Percentiles rank a stretch among this genome's conserved stretches.
Conservation (phyloP, 2,113 vertebrate species). For the Brevimyrus niger region DNA sequence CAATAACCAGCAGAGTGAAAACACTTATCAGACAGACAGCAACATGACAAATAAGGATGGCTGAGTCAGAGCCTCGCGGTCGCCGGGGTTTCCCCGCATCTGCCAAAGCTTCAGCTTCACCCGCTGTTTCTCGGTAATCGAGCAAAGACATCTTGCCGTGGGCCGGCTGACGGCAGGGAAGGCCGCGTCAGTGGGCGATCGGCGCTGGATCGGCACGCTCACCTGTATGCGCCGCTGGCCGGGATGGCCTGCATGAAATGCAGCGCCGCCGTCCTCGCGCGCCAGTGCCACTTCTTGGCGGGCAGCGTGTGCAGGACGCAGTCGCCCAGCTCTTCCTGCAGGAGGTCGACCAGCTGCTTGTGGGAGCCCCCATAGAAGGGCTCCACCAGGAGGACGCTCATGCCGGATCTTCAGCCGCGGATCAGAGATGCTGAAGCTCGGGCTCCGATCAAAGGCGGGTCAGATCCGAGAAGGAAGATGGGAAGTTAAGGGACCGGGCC, state of each 20-base stretch:
- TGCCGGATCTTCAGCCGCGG: conserved; percentile 31
- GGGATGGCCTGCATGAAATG: conserved; percentile 82
- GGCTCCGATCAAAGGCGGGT: background rate
- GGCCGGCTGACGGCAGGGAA: background rate
- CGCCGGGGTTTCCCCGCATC: conserved; percentile 39
- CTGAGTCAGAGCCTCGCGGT: conserved; percentile 50
- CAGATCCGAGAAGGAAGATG: background rate
- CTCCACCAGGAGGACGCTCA: conserved; percentile 79
- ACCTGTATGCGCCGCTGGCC: conserved; percentile 71
- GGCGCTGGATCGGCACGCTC: conserved; percentile 21
- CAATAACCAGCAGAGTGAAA: background rate
- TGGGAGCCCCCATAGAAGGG: conserved; percentile 94
- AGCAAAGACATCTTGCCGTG: background rate
- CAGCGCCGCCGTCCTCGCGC: conserved; percentile 77
- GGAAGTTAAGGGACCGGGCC: background rate
- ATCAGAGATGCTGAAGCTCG: background rate
- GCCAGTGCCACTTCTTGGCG: conserved; percentile 97
- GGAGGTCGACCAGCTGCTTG: conserved; percentile 82
- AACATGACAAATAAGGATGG: conserved; percentile 22
- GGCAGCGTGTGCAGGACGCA: conserved; percentile 72
- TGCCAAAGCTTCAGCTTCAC: background rate
- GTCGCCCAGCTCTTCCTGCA: conserved; percentile 61
- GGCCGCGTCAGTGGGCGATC: background rate
- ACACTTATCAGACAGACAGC: background rate
- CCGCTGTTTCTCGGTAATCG: conserved; percentile 13